Evolutionary conservation across 2,113 vertebrate species (phyloP).

Genomic region (Misgurnus anguillicaudatus): DNA sequence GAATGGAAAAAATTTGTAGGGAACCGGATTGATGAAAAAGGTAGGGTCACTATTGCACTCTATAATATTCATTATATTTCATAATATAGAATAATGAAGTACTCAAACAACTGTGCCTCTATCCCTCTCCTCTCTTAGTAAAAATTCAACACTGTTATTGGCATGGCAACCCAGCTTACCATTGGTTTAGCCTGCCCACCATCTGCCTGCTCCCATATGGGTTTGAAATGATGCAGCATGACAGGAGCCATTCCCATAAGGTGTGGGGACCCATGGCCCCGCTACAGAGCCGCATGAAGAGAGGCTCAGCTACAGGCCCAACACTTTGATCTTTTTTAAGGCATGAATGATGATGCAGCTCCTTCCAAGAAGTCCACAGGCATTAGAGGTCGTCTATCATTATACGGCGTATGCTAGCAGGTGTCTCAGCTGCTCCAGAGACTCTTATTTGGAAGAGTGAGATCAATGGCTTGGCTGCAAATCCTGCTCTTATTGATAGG

Average conservation of each 20-base stretch:
- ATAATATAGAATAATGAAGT: not conserved
- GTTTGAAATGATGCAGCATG: constrained; percentile 65
- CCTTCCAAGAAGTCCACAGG: not conserved
- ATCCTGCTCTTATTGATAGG: constrained; percentile 62
- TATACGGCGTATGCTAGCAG: constrained; percentile 62
- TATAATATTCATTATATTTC: too few species aligned
- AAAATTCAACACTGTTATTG: constrained; percentile 37
- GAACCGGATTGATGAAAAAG: not conserved
- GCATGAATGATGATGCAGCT: constrained; percentile 35
- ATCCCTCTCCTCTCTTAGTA: constrained; percentile 4
- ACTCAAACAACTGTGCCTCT: constrained; percentile 8
- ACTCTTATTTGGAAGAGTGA: constrained; percentile 51
- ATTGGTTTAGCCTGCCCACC: constrained; percentile 51
- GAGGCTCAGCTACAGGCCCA: constrained; percentile 6
- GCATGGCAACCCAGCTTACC: constrained; percentile 47
- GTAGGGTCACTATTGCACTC: not conserved
- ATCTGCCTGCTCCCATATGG: constrained; percentile 64
- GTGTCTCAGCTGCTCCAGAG: constrained; percentile 67
- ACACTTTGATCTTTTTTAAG: constrained; percentile 55
- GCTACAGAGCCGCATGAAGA: constrained; percentile 17
- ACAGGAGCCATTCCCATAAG: constrained; percentile 56
- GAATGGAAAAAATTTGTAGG: not conserved
- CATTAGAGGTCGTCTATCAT: constrained; percentile 64
- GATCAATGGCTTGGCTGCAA: constrained; percentile 61
- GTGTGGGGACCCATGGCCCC: constrained; percentile 51